Evolutionary conservation across 2,797 vertebrate species (phyloP).

Genomic region (Cossypha niveicapilla): DNA sequence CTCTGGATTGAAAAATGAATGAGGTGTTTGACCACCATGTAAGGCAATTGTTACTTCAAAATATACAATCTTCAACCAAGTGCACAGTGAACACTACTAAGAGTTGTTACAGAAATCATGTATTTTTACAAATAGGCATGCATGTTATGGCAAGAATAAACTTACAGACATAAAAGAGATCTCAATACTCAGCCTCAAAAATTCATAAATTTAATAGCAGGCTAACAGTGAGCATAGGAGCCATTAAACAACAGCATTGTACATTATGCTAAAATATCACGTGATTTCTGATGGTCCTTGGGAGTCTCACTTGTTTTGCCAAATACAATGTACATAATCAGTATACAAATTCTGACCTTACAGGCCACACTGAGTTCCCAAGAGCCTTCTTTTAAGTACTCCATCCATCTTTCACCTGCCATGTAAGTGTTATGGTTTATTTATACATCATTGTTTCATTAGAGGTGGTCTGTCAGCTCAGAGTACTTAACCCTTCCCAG

Average conservation of each 20-base stretch:
- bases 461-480: neutral
- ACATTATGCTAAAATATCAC: neutral
- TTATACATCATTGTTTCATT: constrained; percentile 2
- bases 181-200: neutral
- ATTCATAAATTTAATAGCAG: neutral
- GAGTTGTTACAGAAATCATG: neutral
- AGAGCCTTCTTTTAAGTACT: constrained; percentile 33
- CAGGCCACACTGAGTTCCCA: neutral
- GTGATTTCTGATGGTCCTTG: neutral
- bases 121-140: neutral
- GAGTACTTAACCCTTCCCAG: neutral
- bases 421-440: neutral
- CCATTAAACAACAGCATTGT: neutral
- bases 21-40: neutral
- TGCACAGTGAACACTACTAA: neutral
- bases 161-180: neutral
- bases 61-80: neutral
- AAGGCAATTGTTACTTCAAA: neutral
- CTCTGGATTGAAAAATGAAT: neutral
- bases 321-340: neutral
- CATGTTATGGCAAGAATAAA: neutral
- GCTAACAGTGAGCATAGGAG: neutral
- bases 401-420: constrained; percentile 43
- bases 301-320: constrained; percentile 26
- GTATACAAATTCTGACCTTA: constrained; percentile 3